Base-by-base conservation (phyloP, 2,113 vertebrate genomes). In the Pseudopodoces humilis region DNA sequence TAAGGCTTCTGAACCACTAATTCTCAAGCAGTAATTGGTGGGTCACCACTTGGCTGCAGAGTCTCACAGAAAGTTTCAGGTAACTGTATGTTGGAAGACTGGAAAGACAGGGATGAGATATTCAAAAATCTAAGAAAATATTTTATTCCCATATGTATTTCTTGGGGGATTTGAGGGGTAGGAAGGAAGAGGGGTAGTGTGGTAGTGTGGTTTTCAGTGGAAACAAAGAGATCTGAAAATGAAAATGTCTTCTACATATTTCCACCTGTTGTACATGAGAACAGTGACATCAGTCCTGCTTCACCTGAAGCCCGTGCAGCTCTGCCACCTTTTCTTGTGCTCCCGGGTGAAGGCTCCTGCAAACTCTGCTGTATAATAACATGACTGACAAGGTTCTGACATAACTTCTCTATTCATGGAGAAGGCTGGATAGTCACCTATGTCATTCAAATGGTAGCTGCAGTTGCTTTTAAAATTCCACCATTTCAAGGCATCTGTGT, bases 161-260 rank as follows among this genome's bases (percentile, higher is more conserved):
- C 30, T 1, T 1, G 27, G 23, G 5, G 3, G 6, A 46, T 15
- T 21, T 9, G 24, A 5, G 13, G 15, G 0, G 3, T 22, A 14
- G 25, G 20, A 9, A 4, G 4, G 11, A 14, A 53, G 19, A 24
- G 11, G 10, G 9, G 3, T 63, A 23, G 1, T n/a, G 23, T 64
- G 10, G 19, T n/a, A 23, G 1, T n/a, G 23, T 64, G 10, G 19
- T n/a, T 55, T 74, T 91, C 37, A 60, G 13, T 20, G 37, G 24
- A 58, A 83, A 65, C 10, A 70, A 41, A 75, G 55, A 88, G 9
- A 19, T 6, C 15, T 64, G 24, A 18, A 81, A 91, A 52, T 58
- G 79, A 78, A 46, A 86, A 25, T 35, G 2, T 16, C 15, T 68
- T 76, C 13, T 43, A 24, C 10, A 0, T 76, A 22, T 77, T 72